A percentile compares a stretch with the other conserved stretches of the same genome.
Conservation (phyloP, 2,113 vertebrate genomes). For the Xyliphius kryptos region DNA sequence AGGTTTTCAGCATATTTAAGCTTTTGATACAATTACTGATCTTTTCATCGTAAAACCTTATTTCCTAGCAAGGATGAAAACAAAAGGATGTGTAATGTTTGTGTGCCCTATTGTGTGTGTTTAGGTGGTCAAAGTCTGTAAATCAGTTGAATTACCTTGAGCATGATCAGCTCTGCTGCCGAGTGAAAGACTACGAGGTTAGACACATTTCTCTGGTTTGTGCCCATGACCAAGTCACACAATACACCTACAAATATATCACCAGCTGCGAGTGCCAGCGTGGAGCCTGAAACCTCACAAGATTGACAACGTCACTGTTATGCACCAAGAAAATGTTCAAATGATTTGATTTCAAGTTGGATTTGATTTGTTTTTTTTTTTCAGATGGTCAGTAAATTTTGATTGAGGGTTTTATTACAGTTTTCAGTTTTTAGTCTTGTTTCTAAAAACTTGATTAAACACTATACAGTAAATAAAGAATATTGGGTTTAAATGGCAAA, state of each 20-base stretch:
- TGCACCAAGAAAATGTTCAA: too few species aligned
- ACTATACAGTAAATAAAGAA: neutral
- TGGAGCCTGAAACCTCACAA: neutral
- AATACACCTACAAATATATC: slow-evolving; percentile 34
- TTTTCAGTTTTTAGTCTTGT: neutral
- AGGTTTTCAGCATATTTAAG: too few species aligned
- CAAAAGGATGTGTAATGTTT: neutral
- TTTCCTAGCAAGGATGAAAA: too few species aligned
- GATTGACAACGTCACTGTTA: neutral
- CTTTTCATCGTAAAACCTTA: too few species aligned
- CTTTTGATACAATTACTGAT: too few species aligned
- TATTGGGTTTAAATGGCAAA: neutral
- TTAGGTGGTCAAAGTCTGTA: slow-evolving; percentile 17
- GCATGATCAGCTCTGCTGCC: slow-evolving; percentile 11
- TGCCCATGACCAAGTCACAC: neutral
- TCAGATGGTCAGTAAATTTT: neutral
- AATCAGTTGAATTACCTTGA: slow-evolving; percentile 21
- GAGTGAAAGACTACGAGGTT: slow-evolving; percentile 13
- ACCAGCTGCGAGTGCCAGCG: slow-evolving; percentile 35
- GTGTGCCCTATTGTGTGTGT: slow-evolving; percentile 4
- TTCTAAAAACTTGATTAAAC: neutral
- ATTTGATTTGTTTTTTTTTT: neutral
- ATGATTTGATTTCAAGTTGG: neutral
- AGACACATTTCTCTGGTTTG: slow-evolving; percentile 26
- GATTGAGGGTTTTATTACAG: neutral